These are phyloP conservation scores for Enteromius afrohamiltoni DNA, from an alignment of 2,797 vertebrate species.

Conservation along the genomic window DNA sequence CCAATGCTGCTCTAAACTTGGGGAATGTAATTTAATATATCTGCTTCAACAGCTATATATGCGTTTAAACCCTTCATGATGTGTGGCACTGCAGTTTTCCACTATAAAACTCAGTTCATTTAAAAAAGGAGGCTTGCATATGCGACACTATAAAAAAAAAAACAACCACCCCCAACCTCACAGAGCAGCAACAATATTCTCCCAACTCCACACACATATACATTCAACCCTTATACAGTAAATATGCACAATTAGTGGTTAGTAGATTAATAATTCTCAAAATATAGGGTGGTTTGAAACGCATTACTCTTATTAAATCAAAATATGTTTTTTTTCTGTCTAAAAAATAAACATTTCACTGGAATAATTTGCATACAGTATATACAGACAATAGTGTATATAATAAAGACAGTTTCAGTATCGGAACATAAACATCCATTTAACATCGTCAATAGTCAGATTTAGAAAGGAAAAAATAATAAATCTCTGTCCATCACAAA, in stretches of 20 bases:
- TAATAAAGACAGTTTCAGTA: slow-evolving; percentile 13
- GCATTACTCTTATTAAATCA: slow-evolving; percentile 48
- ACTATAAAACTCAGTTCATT: slow-evolving; percentile 23
- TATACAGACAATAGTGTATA: slow-evolving; percentile 48
- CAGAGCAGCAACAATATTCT: slow-evolving; percentile 70
- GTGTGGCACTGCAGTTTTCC: slow-evolving; percentile 30
- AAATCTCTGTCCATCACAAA: neutral
- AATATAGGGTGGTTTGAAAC: slow-evolving; percentile 56
- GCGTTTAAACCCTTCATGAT: slow-evolving; percentile 3
- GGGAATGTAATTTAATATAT: neutral
- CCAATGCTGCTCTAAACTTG: neutral
- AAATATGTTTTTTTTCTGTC: slow-evolving; percentile 59
- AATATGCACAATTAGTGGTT: slow-evolving; percentile 71
- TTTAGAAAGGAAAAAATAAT: neutral
- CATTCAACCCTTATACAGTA: slow-evolving; percentile 59
- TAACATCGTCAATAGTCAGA: neutral
- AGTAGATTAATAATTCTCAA: slow-evolving; percentile 61
- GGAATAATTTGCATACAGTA: slow-evolving; percentile 52
- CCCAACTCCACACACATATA: neutral
- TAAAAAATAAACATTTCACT: slow-evolving; percentile 60
- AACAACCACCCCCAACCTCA: slow-evolving; percentile 20
- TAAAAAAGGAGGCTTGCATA: slow-evolving; percentile 19
- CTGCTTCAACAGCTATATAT: neutral
- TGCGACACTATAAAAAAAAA: neutral
- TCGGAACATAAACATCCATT: slow-evolving; percentile 25